Evolutionary conservation across 2,113 vertebrate species (phyloP), one percentile per base, ranked within the genome.

Genomic region (Brachirus orientalis): DNA sequence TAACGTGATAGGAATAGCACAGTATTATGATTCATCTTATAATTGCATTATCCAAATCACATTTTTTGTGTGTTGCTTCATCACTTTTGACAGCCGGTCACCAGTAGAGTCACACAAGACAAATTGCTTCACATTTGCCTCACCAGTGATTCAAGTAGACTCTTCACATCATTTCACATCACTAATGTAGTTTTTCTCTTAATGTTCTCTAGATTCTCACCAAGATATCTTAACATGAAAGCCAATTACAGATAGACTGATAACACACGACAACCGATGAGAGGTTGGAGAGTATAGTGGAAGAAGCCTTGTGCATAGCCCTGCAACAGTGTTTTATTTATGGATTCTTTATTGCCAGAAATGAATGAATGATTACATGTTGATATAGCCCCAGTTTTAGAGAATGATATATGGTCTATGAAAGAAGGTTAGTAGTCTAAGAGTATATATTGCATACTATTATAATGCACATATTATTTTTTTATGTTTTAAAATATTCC

Each of bases 31-130:
- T 78, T 84, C 60, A 61, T 54, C 60, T 52, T 2, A 9, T 88
- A 86, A 88, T 67, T 86, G 75, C 81, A 87, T 90, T 88, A 87
- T 85, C 77, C 70, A 79, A 85, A 85, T 84, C 72, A 47, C 60
- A 85, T 89, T 89, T 84, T 64, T 62, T 62, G 57, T 75, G 17
- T n/a, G 44, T 78, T 76, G 79, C 77, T 85, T 86, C 83, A 72
- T 88, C 68, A 63, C 61, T 55, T 75, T 63, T 82, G 86, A 79
- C 88, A 77, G 75, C 60, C 19, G 84, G 73, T 84, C 75, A 82
- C 63, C 62, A 50, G 65, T 38, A 55, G 58, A 35, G 0, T 80
- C 69, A 46, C 38, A 43, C 51, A 67, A 50, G 75, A 90, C 77
- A 69, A 69, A 86, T 75, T 44, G 52, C 65, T 75, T 78, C 63